These are phyloP conservation scores for Hylyphantes graminicola DNA, from an alignment of 1,140 invertebrate species.

Conservation along the genomic window DNA sequence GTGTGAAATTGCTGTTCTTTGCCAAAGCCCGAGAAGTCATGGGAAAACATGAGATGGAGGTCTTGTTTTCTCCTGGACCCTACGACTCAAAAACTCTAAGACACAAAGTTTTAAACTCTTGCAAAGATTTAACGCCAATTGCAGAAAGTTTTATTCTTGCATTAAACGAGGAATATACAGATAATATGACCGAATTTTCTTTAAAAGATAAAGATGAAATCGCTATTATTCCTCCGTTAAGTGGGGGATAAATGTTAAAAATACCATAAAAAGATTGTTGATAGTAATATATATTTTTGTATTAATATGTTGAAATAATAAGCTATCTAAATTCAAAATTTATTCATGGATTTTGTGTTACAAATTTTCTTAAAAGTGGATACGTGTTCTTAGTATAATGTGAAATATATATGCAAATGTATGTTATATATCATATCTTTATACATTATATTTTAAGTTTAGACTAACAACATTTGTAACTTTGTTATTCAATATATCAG, in stretches of 20 bases:
- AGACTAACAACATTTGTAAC: no score
- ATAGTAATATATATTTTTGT: no score
- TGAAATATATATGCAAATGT: no score
- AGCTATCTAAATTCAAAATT: no score
- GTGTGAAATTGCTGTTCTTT: slow-evolving; percentile 61
- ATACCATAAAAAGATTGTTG: not conserved
- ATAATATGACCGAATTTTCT: not conserved
- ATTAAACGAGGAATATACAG: slow-evolving; percentile 59
- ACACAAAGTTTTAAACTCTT: slow-evolving; percentile 14
- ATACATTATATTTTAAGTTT: no score
- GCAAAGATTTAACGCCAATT: slow-evolving; percentile 17
- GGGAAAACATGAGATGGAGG: slow-evolving; percentile 26
- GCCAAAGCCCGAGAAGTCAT: slow-evolving; percentile 60
- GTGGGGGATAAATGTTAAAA: slow-evolving; percentile 55
- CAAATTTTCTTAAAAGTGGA: no score
- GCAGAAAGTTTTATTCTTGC: slow-evolving; percentile 46
- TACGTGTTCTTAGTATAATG: no score
- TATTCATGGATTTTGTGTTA: no score
- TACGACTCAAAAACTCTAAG: slow-evolving; percentile 15
- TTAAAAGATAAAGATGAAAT: slow-evolving; percentile 61
- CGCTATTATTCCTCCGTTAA: slow-evolving; percentile 60
- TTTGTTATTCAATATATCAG: no score
- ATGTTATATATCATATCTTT: no score
- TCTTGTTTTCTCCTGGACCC: not conserved
- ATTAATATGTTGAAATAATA: not conserved